Percentiles rank a stretch among this genome's conserved stretches.
phyloP scores from a whole-genome alignment of 2,888 invertebrate genomes.

The Apotomis capreana region DNA sequence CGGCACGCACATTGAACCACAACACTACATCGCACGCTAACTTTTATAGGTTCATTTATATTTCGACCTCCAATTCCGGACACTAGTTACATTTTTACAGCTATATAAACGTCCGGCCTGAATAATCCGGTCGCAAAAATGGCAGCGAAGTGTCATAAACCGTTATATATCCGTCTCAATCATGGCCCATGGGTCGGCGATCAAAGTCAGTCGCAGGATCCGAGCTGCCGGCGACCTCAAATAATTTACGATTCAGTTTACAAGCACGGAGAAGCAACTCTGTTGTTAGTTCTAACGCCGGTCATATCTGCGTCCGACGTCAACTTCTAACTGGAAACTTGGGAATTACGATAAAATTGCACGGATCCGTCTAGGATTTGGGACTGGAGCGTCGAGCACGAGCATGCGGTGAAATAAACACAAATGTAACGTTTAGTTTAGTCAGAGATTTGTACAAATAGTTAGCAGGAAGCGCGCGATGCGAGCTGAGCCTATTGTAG shows the following conservation, averaged over 20 bases:
- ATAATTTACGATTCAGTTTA: constrained; percentile 75
- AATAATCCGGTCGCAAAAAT: constrained; percentile 38
- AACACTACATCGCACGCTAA: constrained; percentile 12
- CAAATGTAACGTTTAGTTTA: neutral
- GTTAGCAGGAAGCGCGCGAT: neutral
- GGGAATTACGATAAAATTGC: constrained; percentile 37
- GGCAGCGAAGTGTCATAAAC: constrained; percentile 41
- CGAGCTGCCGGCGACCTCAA: constrained; percentile 69
- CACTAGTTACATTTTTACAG: constrained; percentile 29
- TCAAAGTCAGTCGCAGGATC: constrained; percentile 69
- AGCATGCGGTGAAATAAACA: neutral
- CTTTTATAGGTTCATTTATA: constrained; percentile 20
- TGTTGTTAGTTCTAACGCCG: constrained; percentile 58
- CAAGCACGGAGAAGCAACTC: constrained; percentile 58
- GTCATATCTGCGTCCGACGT: constrained; percentile 73
- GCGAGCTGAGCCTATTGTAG: neutral
- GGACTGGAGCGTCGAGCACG: neutral
- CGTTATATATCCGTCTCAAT: constrained; percentile 58
- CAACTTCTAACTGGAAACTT: constrained; percentile 55
- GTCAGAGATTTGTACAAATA: neutral
- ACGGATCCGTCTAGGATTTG: constrained; percentile 20
- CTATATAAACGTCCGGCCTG: constrained; percentile 27
- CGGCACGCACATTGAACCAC: neutral
- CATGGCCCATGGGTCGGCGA: constrained; percentile 60
- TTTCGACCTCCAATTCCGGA: constrained; percentile 20